phyloP scores from a whole-genome alignment of 2,888 invertebrate species.

The Platycnemis pennipes region DNA sequence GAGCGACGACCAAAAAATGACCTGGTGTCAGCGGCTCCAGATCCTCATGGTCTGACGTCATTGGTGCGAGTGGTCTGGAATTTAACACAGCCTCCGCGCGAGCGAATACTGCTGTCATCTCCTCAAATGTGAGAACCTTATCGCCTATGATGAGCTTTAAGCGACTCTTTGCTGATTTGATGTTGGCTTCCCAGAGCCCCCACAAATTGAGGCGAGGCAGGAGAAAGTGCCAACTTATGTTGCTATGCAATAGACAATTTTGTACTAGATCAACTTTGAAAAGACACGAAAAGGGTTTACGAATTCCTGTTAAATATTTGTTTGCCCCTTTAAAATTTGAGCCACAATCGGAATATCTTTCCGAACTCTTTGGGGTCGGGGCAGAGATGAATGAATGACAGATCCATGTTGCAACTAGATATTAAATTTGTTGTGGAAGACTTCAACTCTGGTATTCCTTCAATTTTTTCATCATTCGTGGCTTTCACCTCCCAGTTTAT shows the following conservation, averaged over 20 bases:
- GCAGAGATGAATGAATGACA: too few relatives aligned
- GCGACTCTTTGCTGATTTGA: not conserved
- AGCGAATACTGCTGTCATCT: not conserved
- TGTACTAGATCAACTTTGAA: not conserved
- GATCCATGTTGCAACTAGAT: too few relatives aligned
- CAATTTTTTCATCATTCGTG: too few relatives aligned
- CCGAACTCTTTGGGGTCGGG: too few relatives aligned
- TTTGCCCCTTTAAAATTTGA: not conserved
- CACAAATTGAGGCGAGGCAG: not conserved
- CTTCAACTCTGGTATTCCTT: too few relatives aligned
- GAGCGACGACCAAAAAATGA: too few relatives aligned
- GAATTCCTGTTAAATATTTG: not conserved
- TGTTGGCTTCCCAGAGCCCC: slow-evolving; percentile 9
- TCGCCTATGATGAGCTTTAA: not conserved
- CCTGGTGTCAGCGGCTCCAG: not conserved
- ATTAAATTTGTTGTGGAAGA: too few relatives aligned
- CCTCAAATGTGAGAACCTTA: not conserved
- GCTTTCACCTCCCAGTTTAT: too few relatives aligned
- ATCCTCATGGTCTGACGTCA: not conserved
- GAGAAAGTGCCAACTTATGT: not conserved
- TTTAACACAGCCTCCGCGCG: not conserved
- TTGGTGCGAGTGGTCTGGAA: not conserved
- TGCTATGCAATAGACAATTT: not conserved
- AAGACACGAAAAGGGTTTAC: not conserved
- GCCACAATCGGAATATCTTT: slow-evolving; percentile 4